Evolutionary conservation across 2,113 vertebrate species (phyloP).

Genomic region (Pipra filicauda): DNA sequence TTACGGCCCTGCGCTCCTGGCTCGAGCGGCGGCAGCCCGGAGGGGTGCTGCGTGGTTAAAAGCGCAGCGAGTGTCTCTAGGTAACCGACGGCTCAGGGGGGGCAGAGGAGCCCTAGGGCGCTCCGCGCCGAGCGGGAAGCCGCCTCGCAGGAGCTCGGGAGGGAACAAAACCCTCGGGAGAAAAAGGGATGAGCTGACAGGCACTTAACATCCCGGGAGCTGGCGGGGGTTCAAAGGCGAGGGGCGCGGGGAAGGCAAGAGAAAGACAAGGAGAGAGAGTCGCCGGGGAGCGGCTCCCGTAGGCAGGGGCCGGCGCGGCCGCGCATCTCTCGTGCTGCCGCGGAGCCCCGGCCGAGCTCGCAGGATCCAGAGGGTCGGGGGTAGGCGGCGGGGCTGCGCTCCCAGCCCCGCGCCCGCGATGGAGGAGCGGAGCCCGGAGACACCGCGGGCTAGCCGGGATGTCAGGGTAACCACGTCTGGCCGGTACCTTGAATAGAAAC

Average conservation of each 20-base stretch:
- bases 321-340: not conserved
- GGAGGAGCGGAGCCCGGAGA: not conserved
- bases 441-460: not conserved
- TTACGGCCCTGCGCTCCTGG: conserved; percentile 74
- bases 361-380: not conserved
- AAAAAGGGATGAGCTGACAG: not conserved
- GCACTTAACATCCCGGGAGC: not conserved
- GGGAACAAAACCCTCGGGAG: not conserved
- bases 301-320: not conserved
- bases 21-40: conserved; percentile 59
- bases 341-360: not conserved
- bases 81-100: conserved; percentile 45
- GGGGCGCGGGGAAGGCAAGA: not conserved
- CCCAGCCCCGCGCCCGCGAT: not conserved
- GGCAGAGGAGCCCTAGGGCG: conserved; percentile 16
- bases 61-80: conserved; percentile 72
- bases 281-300: not conserved
- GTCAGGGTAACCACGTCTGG: not conserved
- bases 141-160: not conserved
- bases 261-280: not conserved
- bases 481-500: not conserved
- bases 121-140: not conserved
- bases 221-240: not conserved
- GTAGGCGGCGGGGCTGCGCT: not conserved
- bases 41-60: conserved; percentile 65